phyloP scores from a whole-genome alignment of 1,140 invertebrate species.

The Panulirus ornatus region DNA sequence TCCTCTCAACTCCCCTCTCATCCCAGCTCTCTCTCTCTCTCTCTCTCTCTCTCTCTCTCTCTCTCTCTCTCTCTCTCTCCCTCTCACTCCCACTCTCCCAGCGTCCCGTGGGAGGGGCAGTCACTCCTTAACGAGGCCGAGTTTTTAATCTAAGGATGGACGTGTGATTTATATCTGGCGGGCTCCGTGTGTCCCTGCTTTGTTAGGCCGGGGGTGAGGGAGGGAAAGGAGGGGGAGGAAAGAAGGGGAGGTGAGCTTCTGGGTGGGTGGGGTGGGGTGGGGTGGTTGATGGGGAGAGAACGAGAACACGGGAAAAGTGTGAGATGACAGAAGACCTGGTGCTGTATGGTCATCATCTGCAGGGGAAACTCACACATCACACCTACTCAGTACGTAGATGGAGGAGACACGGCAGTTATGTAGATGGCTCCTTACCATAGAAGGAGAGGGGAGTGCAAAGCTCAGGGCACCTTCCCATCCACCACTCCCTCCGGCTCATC shows the following conservation, averaged over 20 bases:
- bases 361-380: too few relatives aligned
- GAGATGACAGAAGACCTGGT: background rate
- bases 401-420: too few relatives aligned
- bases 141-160: conserved; percentile 11
- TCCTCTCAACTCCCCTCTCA: too few relatives aligned
- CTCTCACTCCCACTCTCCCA: background rate
- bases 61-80: background rate
- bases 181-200: background rate
- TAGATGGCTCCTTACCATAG: too few relatives aligned
- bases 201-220: background rate
- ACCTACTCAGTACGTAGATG: too few relatives aligned
- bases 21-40: too few relatives aligned
- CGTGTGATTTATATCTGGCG: background rate
- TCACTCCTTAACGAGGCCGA: background rate
- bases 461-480: too few relatives aligned
- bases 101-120: background rate
- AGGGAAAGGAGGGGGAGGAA: too few relatives aligned
- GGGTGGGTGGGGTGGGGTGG: background rate
- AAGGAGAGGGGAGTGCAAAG: too few relatives aligned
- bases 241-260: background rate
- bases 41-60: background rate
- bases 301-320: background rate
- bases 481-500: too few relatives aligned
- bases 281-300: background rate
- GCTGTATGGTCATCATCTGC: too few relatives aligned